Percentiles rank a stretch among this genome's conserved stretches.
These are phyloP conservation scores for Metellina segmentata DNA, from an alignment of 2,888 invertebrate genomes.

Conservation along the genomic window DNA sequence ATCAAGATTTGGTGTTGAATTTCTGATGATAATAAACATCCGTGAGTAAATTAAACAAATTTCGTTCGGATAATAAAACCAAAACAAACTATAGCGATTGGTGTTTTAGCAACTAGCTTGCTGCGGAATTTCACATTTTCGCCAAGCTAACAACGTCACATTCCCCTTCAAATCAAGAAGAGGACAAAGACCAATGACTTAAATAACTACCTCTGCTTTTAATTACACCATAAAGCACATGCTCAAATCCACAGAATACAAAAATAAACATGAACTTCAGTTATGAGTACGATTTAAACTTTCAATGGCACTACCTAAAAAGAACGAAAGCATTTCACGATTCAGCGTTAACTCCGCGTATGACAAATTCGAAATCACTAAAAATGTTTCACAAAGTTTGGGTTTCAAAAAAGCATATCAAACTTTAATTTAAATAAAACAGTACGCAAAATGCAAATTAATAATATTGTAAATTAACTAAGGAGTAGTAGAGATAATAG, in stretches of 20 bases:
- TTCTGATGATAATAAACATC: background rate
- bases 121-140: background rate
- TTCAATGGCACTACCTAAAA: constrained; percentile 2
- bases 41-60: background rate
- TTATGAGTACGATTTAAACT: constrained; percentile 24
- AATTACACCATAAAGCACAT: constrained; percentile 2
- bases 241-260: constrained; percentile 10
- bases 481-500: constrained; percentile 41
- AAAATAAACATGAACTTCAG: constrained; percentile 20
- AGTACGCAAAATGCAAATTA: constrained; percentile 42
- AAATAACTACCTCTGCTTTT: background rate
- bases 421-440: background rate
- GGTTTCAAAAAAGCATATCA: background rate
- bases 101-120: background rate
- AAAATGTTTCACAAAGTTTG: background rate
- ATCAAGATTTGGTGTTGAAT: background rate
- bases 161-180: constrained; percentile 8
- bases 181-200: background rate
- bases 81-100: constrained; percentile 14
- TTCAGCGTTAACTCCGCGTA: background rate
- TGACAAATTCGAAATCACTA: background rate
- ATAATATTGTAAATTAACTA: constrained; percentile 38
- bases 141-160: constrained; percentile 24
- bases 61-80: background rate
- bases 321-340: constrained; percentile 18